Conservation (phyloP, 2,797 vertebrate species). For the Lithobates pipiens region DNA sequence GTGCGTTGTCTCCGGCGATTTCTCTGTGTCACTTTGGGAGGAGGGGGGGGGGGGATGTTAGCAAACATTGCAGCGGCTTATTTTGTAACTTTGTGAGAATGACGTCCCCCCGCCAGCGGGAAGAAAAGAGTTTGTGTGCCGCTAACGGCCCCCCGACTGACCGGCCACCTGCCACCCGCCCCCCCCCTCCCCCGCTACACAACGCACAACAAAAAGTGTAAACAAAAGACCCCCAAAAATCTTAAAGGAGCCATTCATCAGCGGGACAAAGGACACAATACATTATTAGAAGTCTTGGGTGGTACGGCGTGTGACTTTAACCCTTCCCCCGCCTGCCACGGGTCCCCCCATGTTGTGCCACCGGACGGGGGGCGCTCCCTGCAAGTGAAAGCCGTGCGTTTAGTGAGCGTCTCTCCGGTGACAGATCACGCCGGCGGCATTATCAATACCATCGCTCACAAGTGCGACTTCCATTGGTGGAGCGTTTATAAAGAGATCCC, state of each 20-base stretch:
- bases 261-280: conserved; percentile 92
- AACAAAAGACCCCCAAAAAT: conserved; percentile 88
- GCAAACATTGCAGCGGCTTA: conserved; percentile 48
- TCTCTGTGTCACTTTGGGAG: no score
- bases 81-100: conserved; percentile 71
- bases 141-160: conserved; percentile 67
- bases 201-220: conserved; percentile 68
- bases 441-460: no score
- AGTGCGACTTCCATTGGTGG: no score
- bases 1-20: no score
- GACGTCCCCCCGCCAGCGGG: conserved; percentile 60
- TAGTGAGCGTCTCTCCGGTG: no score
- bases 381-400: no score
- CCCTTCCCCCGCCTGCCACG: neutral
- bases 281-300: conserved; percentile 99
- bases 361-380: no score
- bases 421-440: no score
- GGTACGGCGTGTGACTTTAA: conserved; percentile 73
- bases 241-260: conserved; percentile 93
- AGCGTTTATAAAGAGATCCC: no score
- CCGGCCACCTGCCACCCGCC: conserved; percentile 91
- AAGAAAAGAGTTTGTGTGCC: conserved; percentile 38
- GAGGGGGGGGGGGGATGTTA: conserved; percentile 33
- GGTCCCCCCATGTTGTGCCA: no score
- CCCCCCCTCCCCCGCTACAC: conserved; percentile 85